Evolutionary conservation across 2,888 invertebrate species (phyloP).

Genomic region (Rambutsinella grinnellia): DNA sequence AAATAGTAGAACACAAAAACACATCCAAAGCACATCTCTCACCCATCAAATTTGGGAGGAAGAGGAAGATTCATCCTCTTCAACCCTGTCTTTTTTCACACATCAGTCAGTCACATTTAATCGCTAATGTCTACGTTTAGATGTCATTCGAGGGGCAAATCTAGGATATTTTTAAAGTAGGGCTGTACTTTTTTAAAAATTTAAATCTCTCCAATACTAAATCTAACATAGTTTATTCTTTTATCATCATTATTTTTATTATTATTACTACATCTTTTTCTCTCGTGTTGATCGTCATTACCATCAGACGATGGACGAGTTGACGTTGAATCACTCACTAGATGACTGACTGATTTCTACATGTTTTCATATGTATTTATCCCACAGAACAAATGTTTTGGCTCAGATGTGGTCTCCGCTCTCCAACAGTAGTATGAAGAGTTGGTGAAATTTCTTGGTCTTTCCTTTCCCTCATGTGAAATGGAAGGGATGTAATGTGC

Average conservation of each 20-base stretch:
- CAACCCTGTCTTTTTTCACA: constrained; percentile 33
- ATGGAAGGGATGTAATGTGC: constrained; percentile 36
- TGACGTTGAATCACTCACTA: constrained; percentile 49
- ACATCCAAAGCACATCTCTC: not conserved
- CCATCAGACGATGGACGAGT: constrained; percentile 44
- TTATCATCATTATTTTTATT: constrained; percentile 24
- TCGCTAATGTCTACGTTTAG: constrained; percentile 28
- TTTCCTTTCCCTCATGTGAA: not conserved
- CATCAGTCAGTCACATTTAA: constrained; percentile 50
- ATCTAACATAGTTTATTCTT: constrained; percentile 8
- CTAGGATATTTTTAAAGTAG: not conserved
- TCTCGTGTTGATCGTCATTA: too few species aligned
- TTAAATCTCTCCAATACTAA: not conserved
- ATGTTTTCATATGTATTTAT: not conserved
- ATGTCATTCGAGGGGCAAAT: not conserved
- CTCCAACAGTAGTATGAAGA: too few species aligned
- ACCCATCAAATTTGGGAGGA: not conserved
- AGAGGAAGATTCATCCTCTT: constrained; percentile 15
- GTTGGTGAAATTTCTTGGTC: too few species aligned
- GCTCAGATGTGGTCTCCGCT: not conserved
- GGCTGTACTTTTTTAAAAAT: not conserved
- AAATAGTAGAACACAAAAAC: too few species aligned
- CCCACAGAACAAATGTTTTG: not conserved
- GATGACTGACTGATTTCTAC: constrained; percentile 51
- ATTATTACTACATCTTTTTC: constrained; percentile 29